Base-by-base conservation (phyloP, 2,113 vertebrate genomes). In the Pterophyllum scalare region DNA sequence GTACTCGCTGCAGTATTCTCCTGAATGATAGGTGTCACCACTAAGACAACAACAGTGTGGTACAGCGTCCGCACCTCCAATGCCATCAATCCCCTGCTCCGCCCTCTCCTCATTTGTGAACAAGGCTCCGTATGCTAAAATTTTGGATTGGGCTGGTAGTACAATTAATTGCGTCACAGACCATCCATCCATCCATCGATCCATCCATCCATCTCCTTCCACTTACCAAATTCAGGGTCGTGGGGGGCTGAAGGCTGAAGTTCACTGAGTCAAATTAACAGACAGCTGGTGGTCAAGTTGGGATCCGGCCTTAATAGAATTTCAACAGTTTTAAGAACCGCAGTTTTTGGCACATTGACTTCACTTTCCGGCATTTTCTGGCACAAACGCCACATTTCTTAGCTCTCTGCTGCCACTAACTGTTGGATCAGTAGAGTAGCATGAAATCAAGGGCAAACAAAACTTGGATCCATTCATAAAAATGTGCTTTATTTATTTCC, bases 401-500 rank as follows among this genome's bases (percentile, higher is more conserved):
- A 24, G 5, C 8, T 70, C 40, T 67, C 24, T 49, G 64, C 22
- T 28, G 22, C 22, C 65, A 20, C 43, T 70, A 13, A 49, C 46
- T 70, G 64, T 70, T 70, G 24, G 64, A 31, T 72, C 17, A 52
- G 43, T 19, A 20, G 65, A 72, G 52, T 19, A 72, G 65, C 65
- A 72, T 52, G 46, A 72, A 72, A n/a, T 72, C 26, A 72, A 13
- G 10, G n/a, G n/a, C 26, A 52, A 31, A 72, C 26, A 52, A 72
- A 72, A 72, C 43, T 70, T 20, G 17, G 67, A 72, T 72, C 67
- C 43, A 72, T 26, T 52, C 65, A 31, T 58, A 58, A 15, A 33
- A 72, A 65, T n/a, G 15, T 59, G 46, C 11, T 49, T 77, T 38
- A 56, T 81, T 24, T 61, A 83, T 81, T 82, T 8, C n/a, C 19